Percentiles rank a stretch among this genome's conserved stretches.
Evolutionary conservation across 2,888 invertebrate species (phyloP).

Genomic region (Acanthosepion esculentum): DNA sequence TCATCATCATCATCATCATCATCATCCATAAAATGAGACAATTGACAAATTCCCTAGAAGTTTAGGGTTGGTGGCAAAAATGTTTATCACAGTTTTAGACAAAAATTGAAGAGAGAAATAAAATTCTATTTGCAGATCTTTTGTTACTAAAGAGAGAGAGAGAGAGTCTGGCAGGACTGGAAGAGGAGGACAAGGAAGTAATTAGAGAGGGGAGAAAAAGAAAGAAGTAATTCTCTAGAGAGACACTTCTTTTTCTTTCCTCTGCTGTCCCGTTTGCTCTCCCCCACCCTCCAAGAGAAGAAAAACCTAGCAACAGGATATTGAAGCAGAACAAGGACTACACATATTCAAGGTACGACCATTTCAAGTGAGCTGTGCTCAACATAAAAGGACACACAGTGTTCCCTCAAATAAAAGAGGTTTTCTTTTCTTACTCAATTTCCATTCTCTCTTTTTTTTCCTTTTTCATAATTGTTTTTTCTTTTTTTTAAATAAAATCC

Average conservation of each 20-base stretch:
- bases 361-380: neutral
- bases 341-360: neutral
- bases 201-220: neutral
- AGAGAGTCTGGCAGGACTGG: neutral
- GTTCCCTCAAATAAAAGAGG: neutral
- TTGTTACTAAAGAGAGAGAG: neutral
- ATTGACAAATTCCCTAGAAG: too few relatives aligned
- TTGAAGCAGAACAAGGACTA: neutral
- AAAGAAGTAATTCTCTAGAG: neutral
- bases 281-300: neutral
- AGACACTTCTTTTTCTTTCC: neutral
- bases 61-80: neutral
- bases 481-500: neutral
- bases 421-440: too few relatives aligned
- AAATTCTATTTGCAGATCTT: neutral
- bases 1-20: too few relatives aligned
- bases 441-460: neutral
- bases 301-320: neutral
- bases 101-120: neutral
- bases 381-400: neutral
- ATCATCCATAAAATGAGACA: too few relatives aligned
- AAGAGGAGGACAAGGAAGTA: neutral
- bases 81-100: constrained; percentile 24
- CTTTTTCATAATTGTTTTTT: neutral
- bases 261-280: neutral